Conservation (phyloP, 2,113 vertebrate genomes). For the Anhinga anhinga region DNA sequence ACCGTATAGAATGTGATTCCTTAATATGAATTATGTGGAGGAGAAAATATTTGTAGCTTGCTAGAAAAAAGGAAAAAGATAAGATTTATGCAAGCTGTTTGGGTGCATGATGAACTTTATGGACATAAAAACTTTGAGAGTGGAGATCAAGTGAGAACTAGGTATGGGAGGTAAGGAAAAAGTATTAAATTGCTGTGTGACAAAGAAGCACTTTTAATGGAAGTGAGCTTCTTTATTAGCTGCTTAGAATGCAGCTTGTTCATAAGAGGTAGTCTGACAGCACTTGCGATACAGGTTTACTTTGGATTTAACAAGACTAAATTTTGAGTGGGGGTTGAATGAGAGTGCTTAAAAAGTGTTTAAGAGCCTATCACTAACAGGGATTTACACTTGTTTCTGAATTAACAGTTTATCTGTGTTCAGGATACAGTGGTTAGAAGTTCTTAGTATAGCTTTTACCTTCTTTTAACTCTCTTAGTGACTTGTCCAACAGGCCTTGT, state of each 20-base stretch:
- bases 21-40: neutral
- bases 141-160: neutral
- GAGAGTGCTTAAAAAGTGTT: neutral
- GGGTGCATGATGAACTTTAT: neutral
- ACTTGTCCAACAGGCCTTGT: neutral
- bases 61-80: neutral
- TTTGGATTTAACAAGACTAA: neutral
- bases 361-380: neutral
- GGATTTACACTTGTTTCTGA: too few relatives aligned
- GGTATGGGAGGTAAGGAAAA: neutral
- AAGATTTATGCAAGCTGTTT: neutral
- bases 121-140: neutral
- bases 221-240: neutral
- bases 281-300: neutral
- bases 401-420: too few relatives aligned
- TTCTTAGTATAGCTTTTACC: neutral
- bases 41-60: neutral
- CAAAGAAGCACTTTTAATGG: neutral
- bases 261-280: fast-evolving
- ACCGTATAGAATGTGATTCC: neutral
- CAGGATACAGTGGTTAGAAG: neutral
- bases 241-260: neutral
- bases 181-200: neutral
- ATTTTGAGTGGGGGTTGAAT: neutral
- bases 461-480: neutral